These are phyloP conservation scores for Pasiphila rectangulata DNA, from an alignment of 2,888 invertebrate species.

Conservation along the genomic window DNA sequence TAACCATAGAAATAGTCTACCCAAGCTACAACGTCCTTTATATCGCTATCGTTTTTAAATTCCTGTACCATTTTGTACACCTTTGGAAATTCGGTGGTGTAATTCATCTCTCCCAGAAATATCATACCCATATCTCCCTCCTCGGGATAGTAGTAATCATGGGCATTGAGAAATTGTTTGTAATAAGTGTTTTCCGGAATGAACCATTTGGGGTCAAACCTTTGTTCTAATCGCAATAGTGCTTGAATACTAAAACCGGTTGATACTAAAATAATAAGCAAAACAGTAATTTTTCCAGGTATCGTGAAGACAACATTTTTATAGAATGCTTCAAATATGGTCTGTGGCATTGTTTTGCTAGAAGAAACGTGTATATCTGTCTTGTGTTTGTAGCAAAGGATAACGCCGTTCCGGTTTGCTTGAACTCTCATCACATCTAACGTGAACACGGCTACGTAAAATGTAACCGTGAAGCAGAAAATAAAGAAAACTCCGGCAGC, in stretches of 20 bases:
- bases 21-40: constrained; percentile 83
- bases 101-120: constrained; percentile 85
- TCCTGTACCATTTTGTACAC: constrained; percentile 78
- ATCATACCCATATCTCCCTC: constrained; percentile 83
- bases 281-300: constrained; percentile 84
- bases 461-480: constrained; percentile 88
- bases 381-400: constrained; percentile 85
- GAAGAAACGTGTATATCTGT: constrained; percentile 73
- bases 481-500: constrained; percentile 88
- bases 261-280: constrained; percentile 81
- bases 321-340: constrained; percentile 81
- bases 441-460: constrained; percentile 88
- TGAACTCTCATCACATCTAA: constrained; percentile 85
- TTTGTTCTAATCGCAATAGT: constrained; percentile 84
- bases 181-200: constrained; percentile 86
- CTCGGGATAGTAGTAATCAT: constrained; percentile 83
- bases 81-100: constrained; percentile 81
- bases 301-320: constrained; percentile 83
- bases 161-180: constrained; percentile 79
- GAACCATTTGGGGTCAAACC: constrained; percentile 90
- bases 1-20: constrained; percentile 83
- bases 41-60: constrained; percentile 75
- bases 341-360: constrained; percentile 81
- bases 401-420: constrained; percentile 82
- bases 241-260: constrained; percentile 83